phyloP scores from a whole-genome alignment of 2,888 invertebrate species.

The Embidobia sp. region DNA sequence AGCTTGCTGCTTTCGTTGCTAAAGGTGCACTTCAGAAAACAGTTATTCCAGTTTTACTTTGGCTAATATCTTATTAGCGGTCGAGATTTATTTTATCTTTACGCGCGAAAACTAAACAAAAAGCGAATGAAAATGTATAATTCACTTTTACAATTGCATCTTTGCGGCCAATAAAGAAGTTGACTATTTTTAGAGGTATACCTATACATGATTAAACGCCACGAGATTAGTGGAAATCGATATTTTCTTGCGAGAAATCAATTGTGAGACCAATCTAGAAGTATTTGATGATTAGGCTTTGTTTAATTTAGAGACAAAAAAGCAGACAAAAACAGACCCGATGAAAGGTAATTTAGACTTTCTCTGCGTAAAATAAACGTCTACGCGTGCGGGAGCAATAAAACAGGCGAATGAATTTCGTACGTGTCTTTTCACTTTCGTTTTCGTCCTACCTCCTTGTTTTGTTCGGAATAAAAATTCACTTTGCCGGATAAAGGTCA shows the following conservation, averaged over 20 bases:
- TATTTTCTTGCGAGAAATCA: background rate
- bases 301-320: conserved; percentile 14
- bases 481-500: conserved; percentile 28
- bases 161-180: too few species aligned
- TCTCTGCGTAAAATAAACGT: conserved; percentile 39
- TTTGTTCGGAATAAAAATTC: conserved; percentile 6
- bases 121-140: too few species aligned
- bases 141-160: too few species aligned
- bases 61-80: too few species aligned
- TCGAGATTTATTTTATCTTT: background rate
- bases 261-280: background rate
- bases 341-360: conserved; percentile 22
- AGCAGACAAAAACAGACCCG: too few species aligned
- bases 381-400: too few species aligned
- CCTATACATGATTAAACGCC: too few species aligned
- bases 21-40: background rate
- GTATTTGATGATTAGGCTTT: conserved; percentile 4
- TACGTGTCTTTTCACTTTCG: conserved; percentile 44
- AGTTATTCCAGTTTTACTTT: background rate
- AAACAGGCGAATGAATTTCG: conserved; percentile 19
- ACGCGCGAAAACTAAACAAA: background rate
- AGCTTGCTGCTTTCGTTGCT: background rate
- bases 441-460: conserved; percentile 9
- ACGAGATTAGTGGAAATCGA: too few species aligned
- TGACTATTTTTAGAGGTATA: too few species aligned